A percentile compares a stretch with the other conserved stretches of the same genome.
Conservation (phyloP, 2,797 vertebrate genomes). For the Anabas testudineus region DNA sequence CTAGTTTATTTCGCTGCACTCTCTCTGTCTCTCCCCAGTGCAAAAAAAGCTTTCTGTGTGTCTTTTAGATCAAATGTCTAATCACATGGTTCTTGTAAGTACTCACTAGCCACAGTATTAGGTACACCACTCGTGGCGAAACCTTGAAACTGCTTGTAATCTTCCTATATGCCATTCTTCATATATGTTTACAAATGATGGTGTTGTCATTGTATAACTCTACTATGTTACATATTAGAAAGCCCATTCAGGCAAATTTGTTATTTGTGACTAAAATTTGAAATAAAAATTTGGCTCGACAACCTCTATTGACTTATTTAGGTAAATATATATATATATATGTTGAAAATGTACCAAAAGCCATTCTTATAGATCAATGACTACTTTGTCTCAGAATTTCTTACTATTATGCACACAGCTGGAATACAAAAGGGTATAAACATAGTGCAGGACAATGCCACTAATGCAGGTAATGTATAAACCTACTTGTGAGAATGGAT, state of each 20-base stretch:
- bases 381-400: no score
- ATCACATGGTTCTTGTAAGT: neutral
- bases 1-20: slow-evolving; percentile 13
- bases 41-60: slow-evolving; percentile 21
- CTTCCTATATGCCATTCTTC: no score
- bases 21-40: neutral
- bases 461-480: neutral
- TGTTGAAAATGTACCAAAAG: neutral
- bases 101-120: no score
- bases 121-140: no score
- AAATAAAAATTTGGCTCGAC: neutral
- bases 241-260: no score
- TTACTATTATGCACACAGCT: no score
- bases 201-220: neutral
- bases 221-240: no score
- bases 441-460: neutral
- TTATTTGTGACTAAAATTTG: neutral
- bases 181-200: neutral
- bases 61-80: slow-evolving; percentile 4
- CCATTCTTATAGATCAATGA: neutral
- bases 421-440: neutral
- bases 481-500: slow-evolving; percentile 10
- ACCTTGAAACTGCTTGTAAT: neutral
- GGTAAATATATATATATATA: no score
- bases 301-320: neutral